Evolutionary conservation across 2,113 vertebrate genomes (phyloP).

Genomic region (Trochalopteron elliotii): DNA sequence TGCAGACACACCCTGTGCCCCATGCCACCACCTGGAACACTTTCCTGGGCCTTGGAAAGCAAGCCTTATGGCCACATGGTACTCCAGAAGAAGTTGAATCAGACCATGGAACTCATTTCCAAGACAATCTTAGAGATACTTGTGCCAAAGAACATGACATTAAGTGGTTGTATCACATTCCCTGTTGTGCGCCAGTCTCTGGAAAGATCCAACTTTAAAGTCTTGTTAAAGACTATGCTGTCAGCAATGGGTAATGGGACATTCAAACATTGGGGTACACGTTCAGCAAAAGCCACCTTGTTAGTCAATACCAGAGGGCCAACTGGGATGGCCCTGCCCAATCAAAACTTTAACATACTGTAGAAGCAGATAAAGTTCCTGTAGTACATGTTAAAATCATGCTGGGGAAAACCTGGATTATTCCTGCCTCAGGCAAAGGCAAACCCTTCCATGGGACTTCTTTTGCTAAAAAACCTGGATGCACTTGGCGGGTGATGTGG

Average conservation of each 20-base stretch:
- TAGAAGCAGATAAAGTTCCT: background rate
- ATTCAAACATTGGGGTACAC: background rate
- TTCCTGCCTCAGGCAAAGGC: background rate
- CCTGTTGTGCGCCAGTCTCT: fast-evolving
- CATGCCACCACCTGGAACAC: fast-evolving
- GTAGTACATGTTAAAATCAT: background rate
- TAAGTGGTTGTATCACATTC: too few species aligned
- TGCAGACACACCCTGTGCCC: background rate
- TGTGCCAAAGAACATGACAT: background rate
- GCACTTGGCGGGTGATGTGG: background rate
- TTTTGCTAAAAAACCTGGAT: background rate
- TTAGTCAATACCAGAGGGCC: background rate
- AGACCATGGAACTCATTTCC: background rate
- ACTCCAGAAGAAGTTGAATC: background rate
- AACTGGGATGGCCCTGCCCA: background rate
- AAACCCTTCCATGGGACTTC: background rate
- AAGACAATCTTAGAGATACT: background rate
- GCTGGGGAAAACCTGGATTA: background rate
- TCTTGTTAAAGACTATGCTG: background rate
- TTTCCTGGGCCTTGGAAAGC: background rate
- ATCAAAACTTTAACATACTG: background rate
- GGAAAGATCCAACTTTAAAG: background rate
- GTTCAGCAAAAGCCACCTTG: background rate
- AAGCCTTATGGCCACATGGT: fast-evolving
- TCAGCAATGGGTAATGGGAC: background rate